A percentile compares a stretch with the other conserved stretches of the same genome.
Evolutionary conservation across 2,797 vertebrate genomes (phyloP).

Genomic region (Holocentrus rufus): DNA sequence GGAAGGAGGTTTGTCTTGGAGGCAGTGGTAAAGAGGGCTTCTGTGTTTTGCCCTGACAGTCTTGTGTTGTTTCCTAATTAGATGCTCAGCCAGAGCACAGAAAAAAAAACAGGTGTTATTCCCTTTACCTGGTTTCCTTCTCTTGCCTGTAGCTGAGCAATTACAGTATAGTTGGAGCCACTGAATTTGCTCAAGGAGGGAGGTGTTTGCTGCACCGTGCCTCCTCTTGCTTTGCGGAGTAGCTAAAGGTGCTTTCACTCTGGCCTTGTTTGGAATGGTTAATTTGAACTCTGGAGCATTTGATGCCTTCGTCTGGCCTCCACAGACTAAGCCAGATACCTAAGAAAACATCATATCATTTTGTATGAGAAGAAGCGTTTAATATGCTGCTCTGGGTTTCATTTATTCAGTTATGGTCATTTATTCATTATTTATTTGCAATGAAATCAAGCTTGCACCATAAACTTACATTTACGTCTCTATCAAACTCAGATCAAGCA

Average conservation of each 20-base stretch:
- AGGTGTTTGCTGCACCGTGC: not conserved
- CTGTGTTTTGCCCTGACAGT: conserved; percentile 37
- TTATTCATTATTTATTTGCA: no score
- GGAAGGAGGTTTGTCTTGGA: conserved; percentile 32
- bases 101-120: conserved; percentile 34
- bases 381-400: no score
- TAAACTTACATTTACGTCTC: no score
- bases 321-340: not conserved
- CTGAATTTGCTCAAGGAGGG: not conserved
- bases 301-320: not conserved
- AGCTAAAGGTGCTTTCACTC: not conserved
- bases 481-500: no score
- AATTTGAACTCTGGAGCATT: conserved; percentile 21
- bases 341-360: no score
- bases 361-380: no score
- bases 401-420: no score
- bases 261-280: not conserved
- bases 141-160: conserved; percentile 11
- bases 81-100: conserved; percentile 36
- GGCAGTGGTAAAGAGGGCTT: conserved; percentile 20
- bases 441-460: no score
- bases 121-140: conserved; percentile 39
- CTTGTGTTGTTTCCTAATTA: conserved; percentile 56
- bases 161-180: not conserved
- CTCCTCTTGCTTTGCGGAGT: conserved; percentile 8